Percentiles rank a stretch among this genome's conserved stretches.
Evolutionary conservation across 2,797 vertebrate genomes (phyloP).

Genomic region (Gymnodraco acuticeps): DNA sequence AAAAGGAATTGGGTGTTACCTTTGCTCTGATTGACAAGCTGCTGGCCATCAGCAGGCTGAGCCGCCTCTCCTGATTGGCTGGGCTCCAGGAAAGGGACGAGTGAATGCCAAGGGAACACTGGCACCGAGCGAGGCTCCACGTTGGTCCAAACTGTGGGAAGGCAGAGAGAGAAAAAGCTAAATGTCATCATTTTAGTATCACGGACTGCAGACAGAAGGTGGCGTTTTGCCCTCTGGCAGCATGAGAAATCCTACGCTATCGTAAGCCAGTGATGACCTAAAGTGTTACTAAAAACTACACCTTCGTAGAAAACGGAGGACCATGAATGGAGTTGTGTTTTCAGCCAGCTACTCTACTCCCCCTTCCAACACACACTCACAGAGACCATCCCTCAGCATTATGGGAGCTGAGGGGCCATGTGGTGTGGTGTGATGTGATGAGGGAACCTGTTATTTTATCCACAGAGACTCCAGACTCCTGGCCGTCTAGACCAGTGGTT

Average conservation of each 20-base stretch:
- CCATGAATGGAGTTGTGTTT: slow-evolving; percentile 57
- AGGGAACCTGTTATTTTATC: slow-evolving; percentile 67
- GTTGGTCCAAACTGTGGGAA: slow-evolving; percentile 93
- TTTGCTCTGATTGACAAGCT: slow-evolving; percentile 91
- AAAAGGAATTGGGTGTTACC: slow-evolving; percentile 75
- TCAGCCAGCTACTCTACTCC: slow-evolving; percentile 38
- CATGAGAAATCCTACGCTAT: slow-evolving; percentile 40
- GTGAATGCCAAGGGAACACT: slow-evolving; percentile 96
- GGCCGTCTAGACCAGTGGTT: slow-evolving; percentile 41
- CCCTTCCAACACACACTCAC: slow-evolving; percentile 28
- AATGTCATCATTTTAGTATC: slow-evolving; percentile 51
- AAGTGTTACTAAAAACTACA: slow-evolving; percentile 54
- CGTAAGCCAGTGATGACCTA: slow-evolving; percentile 30
- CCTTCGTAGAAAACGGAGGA: slow-evolving; percentile 40
- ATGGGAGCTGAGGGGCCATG: slow-evolving; percentile 59
- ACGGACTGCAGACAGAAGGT: slow-evolving; percentile 49
- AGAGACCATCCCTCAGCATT: slow-evolving; percentile 40
- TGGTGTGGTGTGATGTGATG: slow-evolving; percentile 48
- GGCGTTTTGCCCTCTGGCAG: slow-evolving; percentile 52
- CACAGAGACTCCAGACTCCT: slow-evolving; percentile 51
- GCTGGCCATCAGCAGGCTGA: slow-evolving; percentile 90
- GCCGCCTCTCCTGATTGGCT: slow-evolving; percentile 90
- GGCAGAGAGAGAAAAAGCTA: slow-evolving; percentile 39
- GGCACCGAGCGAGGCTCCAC: slow-evolving; percentile 95
- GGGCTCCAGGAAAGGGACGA: slow-evolving; percentile 95